Evolutionary conservation across 2,797 vertebrate genomes (phyloP).

Genomic region (Crypturellus tataupa): DNA sequence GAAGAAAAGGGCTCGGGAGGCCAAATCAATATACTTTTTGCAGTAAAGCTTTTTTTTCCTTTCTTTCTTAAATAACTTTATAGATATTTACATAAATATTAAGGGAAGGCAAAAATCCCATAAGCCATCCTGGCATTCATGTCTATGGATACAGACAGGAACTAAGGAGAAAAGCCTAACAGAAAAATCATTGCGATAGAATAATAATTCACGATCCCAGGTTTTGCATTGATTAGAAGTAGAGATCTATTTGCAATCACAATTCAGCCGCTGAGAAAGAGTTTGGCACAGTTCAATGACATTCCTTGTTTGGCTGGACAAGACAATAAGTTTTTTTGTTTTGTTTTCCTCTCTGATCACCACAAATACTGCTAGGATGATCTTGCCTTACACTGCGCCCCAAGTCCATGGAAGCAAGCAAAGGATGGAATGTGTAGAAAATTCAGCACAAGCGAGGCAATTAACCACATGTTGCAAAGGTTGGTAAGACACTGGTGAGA

Average conservation of each 20-base stretch:
- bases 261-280: slow-evolving; percentile 81
- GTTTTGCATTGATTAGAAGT: slow-evolving; percentile 78
- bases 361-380: slow-evolving; percentile 82
- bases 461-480: slow-evolving; percentile 85
- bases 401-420: slow-evolving; percentile 91
- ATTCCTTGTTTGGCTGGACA: slow-evolving; percentile 83
- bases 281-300: slow-evolving; percentile 88
- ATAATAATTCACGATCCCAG: slow-evolving; percentile 74
- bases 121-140: slow-evolving; percentile 71
- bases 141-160: slow-evolving; percentile 78
- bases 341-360: slow-evolving; percentile 82
- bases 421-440: slow-evolving; percentile 88
- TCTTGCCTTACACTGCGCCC: slow-evolving; percentile 84
- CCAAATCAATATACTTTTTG: slow-evolving; percentile 71
- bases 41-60: slow-evolving; percentile 61
- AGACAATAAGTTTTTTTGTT: slow-evolving; percentile 76
- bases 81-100: slow-evolving; percentile 79
- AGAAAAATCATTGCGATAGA: slow-evolving; percentile 73
- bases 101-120: slow-evolving; percentile 78
- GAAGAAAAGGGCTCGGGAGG: slow-evolving; percentile 62
- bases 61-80: slow-evolving; percentile 76
- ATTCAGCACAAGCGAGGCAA: slow-evolving; percentile 87
- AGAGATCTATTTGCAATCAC: slow-evolving; percentile 80
- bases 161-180: slow-evolving; percentile 64
- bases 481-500: slow-evolving; percentile 89